Evolutionary conservation across 2,888 invertebrate species (phyloP).

Genomic region (Sphinx pinastri): DNA sequence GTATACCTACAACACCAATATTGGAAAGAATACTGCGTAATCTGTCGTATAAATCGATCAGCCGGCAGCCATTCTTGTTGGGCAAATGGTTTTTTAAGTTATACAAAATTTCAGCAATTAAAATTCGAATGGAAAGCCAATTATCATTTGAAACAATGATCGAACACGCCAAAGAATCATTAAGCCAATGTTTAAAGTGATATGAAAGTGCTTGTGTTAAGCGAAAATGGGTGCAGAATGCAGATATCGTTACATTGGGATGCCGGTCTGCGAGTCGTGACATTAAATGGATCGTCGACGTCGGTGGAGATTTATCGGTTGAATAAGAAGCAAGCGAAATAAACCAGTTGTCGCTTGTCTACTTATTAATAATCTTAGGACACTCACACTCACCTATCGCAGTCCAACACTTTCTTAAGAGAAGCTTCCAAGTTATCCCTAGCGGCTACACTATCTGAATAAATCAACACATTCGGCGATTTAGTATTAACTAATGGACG

Average conservation of each 20-base stretch:
- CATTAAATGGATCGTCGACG: neutral
- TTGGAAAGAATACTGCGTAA: neutral
- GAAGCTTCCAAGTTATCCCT: constrained; percentile 89
- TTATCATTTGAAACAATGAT: neutral
- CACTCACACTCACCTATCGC: constrained; percentile 85
- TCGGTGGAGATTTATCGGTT: no score
- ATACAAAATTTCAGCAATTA: neutral
- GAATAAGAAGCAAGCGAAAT: constrained; percentile 16
- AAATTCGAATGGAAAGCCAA: neutral
- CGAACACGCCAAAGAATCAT: neutral
- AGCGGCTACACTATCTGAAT: constrained; percentile 90
- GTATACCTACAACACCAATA: constrained; percentile 78
- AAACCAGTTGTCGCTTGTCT: constrained; percentile 14
- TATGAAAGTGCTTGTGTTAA: constrained; percentile 1
- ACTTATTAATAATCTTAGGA: constrained; percentile 30
- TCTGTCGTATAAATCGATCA: neutral
- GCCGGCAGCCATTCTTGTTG: neutral
- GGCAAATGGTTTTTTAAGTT: neutral
- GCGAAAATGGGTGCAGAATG: neutral
- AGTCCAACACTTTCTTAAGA: constrained; percentile 87
- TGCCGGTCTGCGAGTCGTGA: neutral
- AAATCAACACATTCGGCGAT: constrained; percentile 92
- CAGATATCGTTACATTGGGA: neutral
- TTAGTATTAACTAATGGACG: constrained; percentile 85
- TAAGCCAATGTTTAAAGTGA: neutral